Base-by-base conservation (phyloP, 2,797 vertebrate genomes). In the Emydoidea blandingii region DNA sequence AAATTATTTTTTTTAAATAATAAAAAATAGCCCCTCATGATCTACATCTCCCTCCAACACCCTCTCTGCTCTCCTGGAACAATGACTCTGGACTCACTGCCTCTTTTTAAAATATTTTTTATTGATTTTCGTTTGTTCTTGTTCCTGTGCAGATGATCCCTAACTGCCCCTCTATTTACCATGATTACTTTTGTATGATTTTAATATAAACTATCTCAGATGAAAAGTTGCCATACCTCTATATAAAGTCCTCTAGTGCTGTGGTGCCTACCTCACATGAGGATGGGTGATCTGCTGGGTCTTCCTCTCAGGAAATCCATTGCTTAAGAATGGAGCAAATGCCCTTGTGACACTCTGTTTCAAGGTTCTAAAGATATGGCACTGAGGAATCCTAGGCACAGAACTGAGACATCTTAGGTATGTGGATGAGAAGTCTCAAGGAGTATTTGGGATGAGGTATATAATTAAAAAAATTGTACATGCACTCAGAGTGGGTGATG, bases 331-430 rank as follows among this genome's bases (percentile, higher is more conserved):
- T 31, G 52, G 41, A 89, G 74, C 31, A 29, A 25, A 84, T 87
- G 91, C 90, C 74, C 79, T 56, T 50, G 88, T 91, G 92, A 57
- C 1, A 0, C 16, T 72, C 34, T 2, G 1, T 85, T 93, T 93
- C 54, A 93, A 86, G 29, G 82, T 90, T 59, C 86, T 90, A 92
- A 93, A 57, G 25, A 57, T 57, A 29, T 29, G 25, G 56, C 56
- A 29, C 25, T 29, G 23, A 57, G 56, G 56, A 57, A 57, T 57
- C 27, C 29, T 89, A 44, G 91, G 31, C 56, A 89, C 80, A 91
- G 59, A 83, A 91, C 85, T 91, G 86, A 91, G 80, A 96, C 89
- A 88, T 93, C 92, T 95, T 96, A 52, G 12, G 80, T 41, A 83
- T 10, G 78, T 89, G 85, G 19, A 57, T 90, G 56, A 79, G 56